Conservation (phyloP, 2,113 vertebrate genomes). For the Gymnobelideus leadbeateri region DNA sequence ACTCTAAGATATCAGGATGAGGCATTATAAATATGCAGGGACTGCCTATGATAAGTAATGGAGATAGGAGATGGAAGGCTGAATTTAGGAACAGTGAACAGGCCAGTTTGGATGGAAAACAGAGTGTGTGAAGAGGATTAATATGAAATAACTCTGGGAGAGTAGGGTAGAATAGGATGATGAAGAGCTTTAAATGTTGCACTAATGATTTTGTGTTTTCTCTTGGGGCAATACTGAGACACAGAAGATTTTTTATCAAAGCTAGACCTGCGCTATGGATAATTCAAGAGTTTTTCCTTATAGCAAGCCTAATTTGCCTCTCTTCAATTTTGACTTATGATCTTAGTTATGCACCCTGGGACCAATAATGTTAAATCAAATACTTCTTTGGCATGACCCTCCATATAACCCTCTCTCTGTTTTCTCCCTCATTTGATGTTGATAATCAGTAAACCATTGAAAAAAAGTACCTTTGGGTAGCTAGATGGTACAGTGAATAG, state of each 20-base stretch:
- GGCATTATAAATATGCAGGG: not conserved
- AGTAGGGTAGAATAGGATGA: not conserved
- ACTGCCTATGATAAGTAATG: not conserved
- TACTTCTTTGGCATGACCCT: not conserved
- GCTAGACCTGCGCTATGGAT: not conserved
- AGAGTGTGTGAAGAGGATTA: not conserved
- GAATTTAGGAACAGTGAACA: not conserved
- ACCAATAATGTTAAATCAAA: not conserved
- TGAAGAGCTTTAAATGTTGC: not conserved
- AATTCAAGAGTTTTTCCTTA: not conserved
- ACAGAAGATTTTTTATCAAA: not conserved
- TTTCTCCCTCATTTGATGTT: too few relatives aligned
- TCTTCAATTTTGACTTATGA: not conserved
- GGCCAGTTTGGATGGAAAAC: not conserved
- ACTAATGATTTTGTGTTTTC: not conserved
- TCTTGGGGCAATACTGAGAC: not conserved
- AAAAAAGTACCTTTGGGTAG: too few relatives aligned
- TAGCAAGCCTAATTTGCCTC: not conserved
- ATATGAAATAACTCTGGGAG: not conserved
- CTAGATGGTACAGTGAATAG: too few relatives aligned
- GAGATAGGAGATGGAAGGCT: not conserved
- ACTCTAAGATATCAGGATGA: not conserved
- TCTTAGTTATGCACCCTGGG: not conserved
- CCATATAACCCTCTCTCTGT: not conserved
- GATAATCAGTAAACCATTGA: too few relatives aligned